Evolutionary conservation across 2,113 vertebrate genomes (phyloP).

Genomic region (Amblyornis subalaris): DNA sequence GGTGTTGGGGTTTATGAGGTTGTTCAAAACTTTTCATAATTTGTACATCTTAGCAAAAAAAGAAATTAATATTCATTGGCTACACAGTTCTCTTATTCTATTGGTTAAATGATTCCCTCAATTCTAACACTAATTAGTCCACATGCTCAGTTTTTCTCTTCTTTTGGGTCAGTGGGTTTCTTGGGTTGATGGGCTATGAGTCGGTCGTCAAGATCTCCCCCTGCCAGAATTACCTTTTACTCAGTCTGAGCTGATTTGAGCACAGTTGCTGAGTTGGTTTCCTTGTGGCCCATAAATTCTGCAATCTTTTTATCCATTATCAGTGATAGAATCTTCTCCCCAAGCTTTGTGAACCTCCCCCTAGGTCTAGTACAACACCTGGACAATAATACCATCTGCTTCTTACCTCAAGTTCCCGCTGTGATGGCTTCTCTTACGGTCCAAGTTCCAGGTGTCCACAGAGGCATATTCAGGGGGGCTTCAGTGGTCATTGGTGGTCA

Average conservation of each 20-base stretch:
- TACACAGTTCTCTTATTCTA: not conserved
- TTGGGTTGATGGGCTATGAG: not conserved
- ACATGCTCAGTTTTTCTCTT: not conserved
- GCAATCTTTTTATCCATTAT: not conserved
- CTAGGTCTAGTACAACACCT: not conserved
- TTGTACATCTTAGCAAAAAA: not conserved
- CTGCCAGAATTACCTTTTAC: not conserved
- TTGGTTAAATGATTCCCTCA: not conserved
- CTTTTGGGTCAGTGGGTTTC: not conserved
- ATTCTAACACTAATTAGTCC: not conserved
- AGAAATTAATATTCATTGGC: not conserved
- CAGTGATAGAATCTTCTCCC: not conserved
- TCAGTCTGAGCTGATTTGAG: not conserved
- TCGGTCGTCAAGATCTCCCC: fast-evolving
- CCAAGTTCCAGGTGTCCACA: not conserved
- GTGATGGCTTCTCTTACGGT: not conserved
- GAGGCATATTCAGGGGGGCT: not conserved
- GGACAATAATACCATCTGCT: not conserved
- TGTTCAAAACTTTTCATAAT: not conserved
- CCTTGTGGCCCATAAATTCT: not conserved
- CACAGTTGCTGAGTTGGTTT: not conserved
- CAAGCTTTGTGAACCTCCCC: not conserved
- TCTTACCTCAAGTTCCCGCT: not conserved
- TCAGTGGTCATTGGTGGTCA: not conserved
- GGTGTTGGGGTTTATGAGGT: not conserved